Evolutionary conservation across 2,888 invertebrate species (phyloP), one percentile per base, ranked within the genome.

Genomic region (Euplexia lucipara): DNA sequence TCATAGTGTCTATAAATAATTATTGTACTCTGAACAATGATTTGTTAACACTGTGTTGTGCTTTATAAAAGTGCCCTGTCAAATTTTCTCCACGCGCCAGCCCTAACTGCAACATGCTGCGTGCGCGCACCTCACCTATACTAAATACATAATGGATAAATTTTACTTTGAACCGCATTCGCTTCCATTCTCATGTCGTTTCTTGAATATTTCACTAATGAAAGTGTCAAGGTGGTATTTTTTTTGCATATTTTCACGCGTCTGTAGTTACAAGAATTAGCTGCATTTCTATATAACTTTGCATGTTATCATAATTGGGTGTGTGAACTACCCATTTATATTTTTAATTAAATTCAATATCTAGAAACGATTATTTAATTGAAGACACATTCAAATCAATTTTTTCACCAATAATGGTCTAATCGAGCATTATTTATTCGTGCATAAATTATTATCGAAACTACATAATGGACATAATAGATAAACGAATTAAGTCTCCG

Each of bases 71-170:
- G 0, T 32, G 18, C 1, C 1, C 7, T 20, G 41, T 32, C n/a
- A 57, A 14, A 52, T 56, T 69, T 70, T 26, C 22, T 42, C 34
- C 20, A 4, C 1, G 20, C 57, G 76, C 10, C 78, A 81, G 7
- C 81, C 81, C 81, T 81, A 69, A 39, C 22, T n/a, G 16, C 49
- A 62, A 59, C 56, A 63, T 53, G 67, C 78, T 81, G 81, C 81
- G 81, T 79, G 78, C 70, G 78, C 81, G 79, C 79, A 81, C 75
- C 58, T 79, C 70, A 60, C 66, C 70, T 87, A 88, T 88, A 90
- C 92, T 86, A 92, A 89, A 93, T 93, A 92, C 92, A 93, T 92
- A 88, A 93, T 92, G 89, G 85, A 90, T 89, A 81, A 86, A 84
- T 86, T 79, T 81, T 84, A 88, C 85, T 81, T 73, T 81, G 87